Percentiles rank a stretch among this genome's conserved stretches.
Evolutionary conservation across 2,797 vertebrate genomes (phyloP).

Genomic region (Catamblyrhynchus diadema): DNA sequence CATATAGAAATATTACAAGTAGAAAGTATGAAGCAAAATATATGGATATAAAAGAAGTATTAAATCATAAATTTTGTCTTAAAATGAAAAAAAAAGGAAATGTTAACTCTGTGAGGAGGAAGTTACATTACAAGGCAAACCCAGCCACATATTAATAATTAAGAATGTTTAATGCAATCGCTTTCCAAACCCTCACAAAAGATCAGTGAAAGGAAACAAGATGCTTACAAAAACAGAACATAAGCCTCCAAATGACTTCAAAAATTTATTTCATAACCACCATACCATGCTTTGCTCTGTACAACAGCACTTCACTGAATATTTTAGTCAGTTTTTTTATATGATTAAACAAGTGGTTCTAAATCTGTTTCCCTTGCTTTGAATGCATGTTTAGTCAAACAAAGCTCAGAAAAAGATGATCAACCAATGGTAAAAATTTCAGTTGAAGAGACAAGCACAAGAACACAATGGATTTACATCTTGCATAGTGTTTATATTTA

Average conservation of each 20-base stretch:
- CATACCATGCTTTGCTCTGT: neutral
- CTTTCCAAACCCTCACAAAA: neutral
- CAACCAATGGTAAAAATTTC: neutral
- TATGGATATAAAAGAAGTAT: neutral
- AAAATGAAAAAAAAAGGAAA: neutral
- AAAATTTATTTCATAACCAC: neutral
- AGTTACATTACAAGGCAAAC: neutral
- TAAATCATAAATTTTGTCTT: neutral
- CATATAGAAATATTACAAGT: neutral
- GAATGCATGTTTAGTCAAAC: neutral
- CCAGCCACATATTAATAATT: neutral
- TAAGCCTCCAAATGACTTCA: neutral
- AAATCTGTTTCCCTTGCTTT: neutral
- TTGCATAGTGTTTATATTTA: neutral
- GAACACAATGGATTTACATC: neutral
- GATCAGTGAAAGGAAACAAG: neutral
- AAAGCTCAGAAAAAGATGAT: neutral
- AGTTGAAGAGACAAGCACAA: neutral
- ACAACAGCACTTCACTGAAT: neutral
- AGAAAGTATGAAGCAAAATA: neutral
- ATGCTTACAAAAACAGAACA: neutral
- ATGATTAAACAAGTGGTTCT: neutral
- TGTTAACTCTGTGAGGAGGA: neutral
- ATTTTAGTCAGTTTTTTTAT: neutral
- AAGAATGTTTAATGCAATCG: neutral